phyloP scores from a whole-genome alignment of 2,888 invertebrate genomes.

The Tinea pellionella region DNA sequence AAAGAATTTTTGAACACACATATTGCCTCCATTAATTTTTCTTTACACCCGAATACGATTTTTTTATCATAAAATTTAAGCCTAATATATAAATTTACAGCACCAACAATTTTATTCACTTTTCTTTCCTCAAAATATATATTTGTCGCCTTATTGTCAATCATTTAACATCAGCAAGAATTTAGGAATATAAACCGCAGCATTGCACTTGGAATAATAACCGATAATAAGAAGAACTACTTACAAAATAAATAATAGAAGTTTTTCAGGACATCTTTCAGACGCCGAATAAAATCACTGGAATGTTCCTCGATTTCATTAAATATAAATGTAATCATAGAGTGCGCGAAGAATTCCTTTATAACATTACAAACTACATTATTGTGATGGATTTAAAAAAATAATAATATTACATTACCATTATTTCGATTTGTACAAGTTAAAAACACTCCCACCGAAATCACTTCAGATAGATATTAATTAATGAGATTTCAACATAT shows the following conservation, averaged over 20 bases:
- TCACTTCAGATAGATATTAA: neutral
- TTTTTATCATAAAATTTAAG: constrained; percentile 60
- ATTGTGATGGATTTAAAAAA: neutral
- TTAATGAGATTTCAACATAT: neutral
- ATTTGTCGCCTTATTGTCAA: constrained; percentile 68
- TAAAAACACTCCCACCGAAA: neutral
- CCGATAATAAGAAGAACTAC: constrained; percentile 15
- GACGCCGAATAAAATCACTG: constrained; percentile 15
- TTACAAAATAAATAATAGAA: constrained; percentile 1
- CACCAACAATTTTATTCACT: constrained; percentile 56
- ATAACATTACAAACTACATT: neutral
- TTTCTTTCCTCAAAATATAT: constrained; percentile 66
- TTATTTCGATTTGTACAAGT: neutral
- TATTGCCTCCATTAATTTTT: constrained; percentile 53
- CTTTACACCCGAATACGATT: constrained; percentile 64
- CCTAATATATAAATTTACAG: constrained; percentile 71
- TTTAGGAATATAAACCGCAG: constrained; percentile 61
- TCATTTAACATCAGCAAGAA: constrained; percentile 60
- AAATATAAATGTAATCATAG: neutral
- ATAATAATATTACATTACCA: neutral
- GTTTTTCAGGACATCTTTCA: neutral
- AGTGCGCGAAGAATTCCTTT: neutral
- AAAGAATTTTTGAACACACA: constrained; percentile 64
- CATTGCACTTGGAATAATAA: constrained; percentile 51
- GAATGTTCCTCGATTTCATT: constrained; percentile 12